Base-by-base conservation (phyloP, 2,797 vertebrate species). In the Manis crassicaudata region DNA sequence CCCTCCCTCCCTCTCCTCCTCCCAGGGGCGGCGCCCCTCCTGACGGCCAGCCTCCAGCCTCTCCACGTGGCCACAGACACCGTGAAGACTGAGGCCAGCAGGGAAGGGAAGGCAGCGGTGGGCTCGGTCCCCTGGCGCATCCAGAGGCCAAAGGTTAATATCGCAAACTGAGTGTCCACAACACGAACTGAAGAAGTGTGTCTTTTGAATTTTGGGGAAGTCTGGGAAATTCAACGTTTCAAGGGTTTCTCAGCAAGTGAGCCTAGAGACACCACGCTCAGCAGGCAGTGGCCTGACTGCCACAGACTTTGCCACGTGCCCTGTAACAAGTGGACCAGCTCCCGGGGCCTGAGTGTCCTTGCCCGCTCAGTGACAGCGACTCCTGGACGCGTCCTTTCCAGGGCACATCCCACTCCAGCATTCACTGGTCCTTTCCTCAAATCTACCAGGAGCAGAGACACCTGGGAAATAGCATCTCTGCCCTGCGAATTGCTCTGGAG, bases 1-100 rank as follows among this genome's bases (percentile, higher is more conserved):
- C 60, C 12, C 56, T 87, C 93, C 72, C 70, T 90, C 95, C 87
- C 92, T 97, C 54, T 97, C 94, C 96, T 89, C 95, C 95, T 46
- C 46, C 11, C 46, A 46, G 46, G 46, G 10, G 2, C 10, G 11
- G 46, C 11, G 11, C 46, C 11, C 46, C 46, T 2, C 46, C 11
- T 12, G 46, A 46, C 3, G 46, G 46, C 46, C 46, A 10, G 46
- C 3, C 46, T 46, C 46, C 46, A 10, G 46, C 12, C 10, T 46
- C 46, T 46, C 46, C 46, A 46, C 12, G 46, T 2, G 11, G 46
- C 46, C 46, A 10, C 46, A 46, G 46, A 46, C 46, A 46, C 11
- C 46, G 46, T 46, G 46, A 46, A 11, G 46, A 46, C 46, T 46
- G 46, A 4, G 23, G n/a, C 10, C 14, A 12, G 75, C 27, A 35